A percentile compares a stretch with the other conserved stretches of the same genome.
phyloP scores from a whole-genome alignment of 2,888 invertebrate species.

The Meloe dianella region DNA sequence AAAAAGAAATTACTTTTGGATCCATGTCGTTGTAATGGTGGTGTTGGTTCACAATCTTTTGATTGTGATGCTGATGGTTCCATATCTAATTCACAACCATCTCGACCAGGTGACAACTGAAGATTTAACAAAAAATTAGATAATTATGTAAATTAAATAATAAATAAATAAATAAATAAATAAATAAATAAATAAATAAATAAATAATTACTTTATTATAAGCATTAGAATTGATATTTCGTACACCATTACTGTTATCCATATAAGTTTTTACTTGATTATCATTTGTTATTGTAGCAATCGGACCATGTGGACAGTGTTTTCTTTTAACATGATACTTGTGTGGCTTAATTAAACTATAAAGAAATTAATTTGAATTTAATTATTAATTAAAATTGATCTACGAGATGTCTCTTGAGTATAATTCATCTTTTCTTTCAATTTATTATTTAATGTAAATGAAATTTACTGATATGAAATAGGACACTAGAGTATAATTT shows the following conservation, averaged over 20 bases:
- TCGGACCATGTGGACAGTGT: conserved; percentile 61
- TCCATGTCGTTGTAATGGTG: conserved; percentile 82
- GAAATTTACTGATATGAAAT: no score
- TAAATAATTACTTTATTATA: conserved; percentile 83
- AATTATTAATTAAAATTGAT: not conserved
- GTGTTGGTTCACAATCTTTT: conserved; percentile 92
- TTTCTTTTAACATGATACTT: conserved; percentile 71
- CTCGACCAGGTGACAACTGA: conserved; percentile 85
- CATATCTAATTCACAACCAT: conserved; percentile 82
- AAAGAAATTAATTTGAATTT: conserved; percentile 31
- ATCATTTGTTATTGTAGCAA: conserved; percentile 65
- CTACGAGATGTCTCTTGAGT: not conserved
- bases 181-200: not conserved
- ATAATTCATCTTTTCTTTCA: no score
- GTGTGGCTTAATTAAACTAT: conserved; percentile 70
- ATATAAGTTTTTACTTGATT: conserved; percentile 96
- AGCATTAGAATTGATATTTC: conserved; percentile 81
- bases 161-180: not conserved
- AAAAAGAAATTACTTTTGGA: conserved; percentile 88
- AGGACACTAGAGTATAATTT: no score
- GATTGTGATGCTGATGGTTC: conserved; percentile 91
- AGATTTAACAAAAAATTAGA: no score
- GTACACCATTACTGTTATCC: conserved; percentile 86
- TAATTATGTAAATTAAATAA: no score
- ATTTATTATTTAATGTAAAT: no score